phyloP scores from a whole-genome alignment of 1,140 invertebrate species.

The Nebria ingens region DNA sequence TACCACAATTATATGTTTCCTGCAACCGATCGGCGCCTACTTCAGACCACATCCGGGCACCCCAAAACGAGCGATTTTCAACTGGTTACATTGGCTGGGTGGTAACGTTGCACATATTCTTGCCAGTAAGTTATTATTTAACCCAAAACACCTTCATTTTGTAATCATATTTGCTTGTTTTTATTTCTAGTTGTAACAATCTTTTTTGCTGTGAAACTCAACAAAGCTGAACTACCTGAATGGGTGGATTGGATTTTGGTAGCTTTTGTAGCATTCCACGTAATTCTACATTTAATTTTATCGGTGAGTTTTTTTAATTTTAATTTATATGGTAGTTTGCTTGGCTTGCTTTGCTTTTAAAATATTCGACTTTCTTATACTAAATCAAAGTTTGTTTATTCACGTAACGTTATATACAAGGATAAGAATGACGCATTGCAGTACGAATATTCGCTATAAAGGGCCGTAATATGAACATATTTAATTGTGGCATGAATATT shows the following conservation, averaged over 20 bases:
- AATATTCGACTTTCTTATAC: background rate
- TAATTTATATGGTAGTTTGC: slow-evolving; percentile 3
- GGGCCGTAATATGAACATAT: too few species aligned
- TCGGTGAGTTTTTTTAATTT: slow-evolving; percentile 70
- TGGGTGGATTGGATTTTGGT: slow-evolving; percentile 82
- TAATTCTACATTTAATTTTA: slow-evolving; percentile 78
- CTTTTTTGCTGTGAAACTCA: slow-evolving; percentile 79
- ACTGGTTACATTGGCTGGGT: slow-evolving; percentile 89
- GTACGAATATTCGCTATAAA: too few species aligned
- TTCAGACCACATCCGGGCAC: slow-evolving; percentile 79
- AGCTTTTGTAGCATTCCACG: slow-evolving; percentile 80
- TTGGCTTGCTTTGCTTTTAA: slow-evolving; percentile 5
- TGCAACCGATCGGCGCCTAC: slow-evolving; percentile 77
- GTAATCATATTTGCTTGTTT: slow-evolving; percentile 5
- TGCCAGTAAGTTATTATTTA: slow-evolving; percentile 57
- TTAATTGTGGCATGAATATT: too few species aligned
- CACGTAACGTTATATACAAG: too few species aligned
- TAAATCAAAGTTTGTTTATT: background rate
- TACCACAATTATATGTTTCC: slow-evolving; percentile 68
- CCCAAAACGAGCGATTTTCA: slow-evolving; percentile 73
- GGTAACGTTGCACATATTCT: slow-evolving; percentile 89
- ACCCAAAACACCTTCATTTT: slow-evolving; percentile 1
- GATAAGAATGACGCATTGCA: too few species aligned
- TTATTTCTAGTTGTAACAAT: slow-evolving; percentile 74
- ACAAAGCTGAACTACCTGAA: slow-evolving; percentile 72